phyloP scores from a whole-genome alignment of 2,888 invertebrate species.

The Beris morrisii region DNA sequence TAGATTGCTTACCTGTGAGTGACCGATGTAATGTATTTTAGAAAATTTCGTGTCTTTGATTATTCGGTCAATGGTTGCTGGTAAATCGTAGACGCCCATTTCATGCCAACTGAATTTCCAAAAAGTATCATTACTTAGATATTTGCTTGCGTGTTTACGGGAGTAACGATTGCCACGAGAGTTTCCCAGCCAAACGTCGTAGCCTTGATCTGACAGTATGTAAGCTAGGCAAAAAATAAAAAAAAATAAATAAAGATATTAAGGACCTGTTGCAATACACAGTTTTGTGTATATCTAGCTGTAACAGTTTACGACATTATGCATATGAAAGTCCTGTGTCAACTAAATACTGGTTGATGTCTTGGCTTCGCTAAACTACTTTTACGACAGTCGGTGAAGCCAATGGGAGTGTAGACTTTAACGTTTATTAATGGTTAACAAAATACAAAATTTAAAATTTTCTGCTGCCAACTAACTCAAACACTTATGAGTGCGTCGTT shows the following conservation, averaged over 20 bases:
- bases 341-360: neutral
- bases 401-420: no score
- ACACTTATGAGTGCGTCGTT: no score
- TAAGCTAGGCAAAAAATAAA: conserved; percentile 1
- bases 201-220: conserved; percentile 36
- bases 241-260: neutral
- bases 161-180: conserved; percentile 42
- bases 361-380: no score
- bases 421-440: no score
- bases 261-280: neutral
- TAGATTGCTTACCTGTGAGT: conserved; percentile 54
- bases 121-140: conserved; percentile 29
- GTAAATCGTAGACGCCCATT: conserved; percentile 60
- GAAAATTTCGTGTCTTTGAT: conserved; percentile 51
- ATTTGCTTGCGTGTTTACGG: conserved; percentile 35
- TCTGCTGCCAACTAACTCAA: no score
- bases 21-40: conserved; percentile 61
- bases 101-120: conserved; percentile 56
- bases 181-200: conserved; percentile 44
- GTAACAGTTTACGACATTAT: neutral
- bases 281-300: neutral
- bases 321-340: neutral
- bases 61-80: conserved; percentile 60
- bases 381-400: no score
- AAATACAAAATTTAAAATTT: no score